Conservation (phyloP, 2,888 invertebrate species). For the Trichacis sp. region DNA sequence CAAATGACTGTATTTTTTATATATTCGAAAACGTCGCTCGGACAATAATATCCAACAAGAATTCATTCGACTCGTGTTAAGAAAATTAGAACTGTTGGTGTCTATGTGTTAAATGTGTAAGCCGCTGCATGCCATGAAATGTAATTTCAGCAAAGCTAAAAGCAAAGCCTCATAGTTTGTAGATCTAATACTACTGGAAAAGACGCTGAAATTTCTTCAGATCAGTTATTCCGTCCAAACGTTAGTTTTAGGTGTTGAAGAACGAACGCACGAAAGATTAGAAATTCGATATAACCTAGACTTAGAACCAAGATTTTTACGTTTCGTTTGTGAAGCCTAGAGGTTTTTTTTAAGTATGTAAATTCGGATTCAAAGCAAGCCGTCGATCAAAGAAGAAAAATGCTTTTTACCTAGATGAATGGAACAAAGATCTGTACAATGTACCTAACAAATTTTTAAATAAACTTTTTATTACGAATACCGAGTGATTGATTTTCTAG, state of each 20-base stretch:
- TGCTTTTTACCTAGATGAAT: neutral
- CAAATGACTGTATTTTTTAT: too few relatives aligned
- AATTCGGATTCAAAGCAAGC: too few relatives aligned
- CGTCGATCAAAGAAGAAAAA: neutral
- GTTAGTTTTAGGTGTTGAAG: slow-evolving; percentile 22
- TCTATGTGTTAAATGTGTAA: slow-evolving; percentile 2
- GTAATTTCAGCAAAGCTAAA: slow-evolving; percentile 1
- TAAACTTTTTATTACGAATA: slow-evolving; percentile 1
- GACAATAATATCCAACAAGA: too few relatives aligned
- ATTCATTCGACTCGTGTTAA: neutral
- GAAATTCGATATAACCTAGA: neutral
- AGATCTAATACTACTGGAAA: slow-evolving; percentile 22
- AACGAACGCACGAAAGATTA: neutral
- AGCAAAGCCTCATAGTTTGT: slow-evolving; percentile 17
- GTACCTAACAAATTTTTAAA: neutral
- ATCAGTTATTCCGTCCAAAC: slow-evolving; percentile 39
- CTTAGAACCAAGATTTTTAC: neutral
- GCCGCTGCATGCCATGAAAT: slow-evolving; percentile 3
- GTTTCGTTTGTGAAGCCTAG: neutral
- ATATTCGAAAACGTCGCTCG: too few relatives aligned
- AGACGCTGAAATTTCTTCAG: slow-evolving; percentile 13
- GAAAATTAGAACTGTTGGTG: neutral
- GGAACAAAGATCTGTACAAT: neutral
- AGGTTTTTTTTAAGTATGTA: neutral
- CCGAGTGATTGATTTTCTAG: neutral